These are phyloP conservation scores for Menura novaehollandiae DNA, from an alignment of 2,113 vertebrate species.

Conservation along the genomic window DNA sequence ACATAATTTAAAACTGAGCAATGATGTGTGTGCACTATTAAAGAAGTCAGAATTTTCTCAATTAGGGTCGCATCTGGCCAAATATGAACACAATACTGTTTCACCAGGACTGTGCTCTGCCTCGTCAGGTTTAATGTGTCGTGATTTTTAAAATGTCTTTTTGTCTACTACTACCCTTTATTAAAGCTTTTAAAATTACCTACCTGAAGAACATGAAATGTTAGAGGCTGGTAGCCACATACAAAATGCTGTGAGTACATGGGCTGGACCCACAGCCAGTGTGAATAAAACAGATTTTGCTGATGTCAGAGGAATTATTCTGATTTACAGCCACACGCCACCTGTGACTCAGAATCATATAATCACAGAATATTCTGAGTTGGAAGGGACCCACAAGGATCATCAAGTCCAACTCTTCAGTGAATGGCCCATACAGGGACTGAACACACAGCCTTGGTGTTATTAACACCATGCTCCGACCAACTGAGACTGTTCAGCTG, in stretches of 20 bases:
- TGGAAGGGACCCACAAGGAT: neutral
- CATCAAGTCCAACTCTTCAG: neutral
- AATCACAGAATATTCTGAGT: neutral
- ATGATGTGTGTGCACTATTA: neutral
- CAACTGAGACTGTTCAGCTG: conserved; percentile 8
- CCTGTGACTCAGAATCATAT: neutral
- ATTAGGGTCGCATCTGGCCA: neutral
- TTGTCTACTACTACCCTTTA: neutral
- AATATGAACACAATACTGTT: neutral
- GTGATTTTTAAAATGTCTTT: neutral
- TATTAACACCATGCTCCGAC: conserved; percentile 61
- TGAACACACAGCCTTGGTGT: conserved; percentile 52
- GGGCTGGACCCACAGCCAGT: neutral
- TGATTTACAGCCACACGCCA: neutral
- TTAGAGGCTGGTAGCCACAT: neutral
- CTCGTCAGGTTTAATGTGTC: neutral
- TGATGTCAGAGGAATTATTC: neutral
- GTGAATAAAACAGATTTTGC: neutral
- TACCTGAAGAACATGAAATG: neutral
- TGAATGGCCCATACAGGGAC: neutral
- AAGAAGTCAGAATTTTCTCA: neutral
- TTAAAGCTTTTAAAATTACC: neutral
- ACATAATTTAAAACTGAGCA: neutral
- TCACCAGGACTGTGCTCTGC: neutral
- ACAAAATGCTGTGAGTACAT: neutral